Evolutionary conservation across 1,140 invertebrate genomes (phyloP).

Genomic region (Epicauta chinensis): DNA sequence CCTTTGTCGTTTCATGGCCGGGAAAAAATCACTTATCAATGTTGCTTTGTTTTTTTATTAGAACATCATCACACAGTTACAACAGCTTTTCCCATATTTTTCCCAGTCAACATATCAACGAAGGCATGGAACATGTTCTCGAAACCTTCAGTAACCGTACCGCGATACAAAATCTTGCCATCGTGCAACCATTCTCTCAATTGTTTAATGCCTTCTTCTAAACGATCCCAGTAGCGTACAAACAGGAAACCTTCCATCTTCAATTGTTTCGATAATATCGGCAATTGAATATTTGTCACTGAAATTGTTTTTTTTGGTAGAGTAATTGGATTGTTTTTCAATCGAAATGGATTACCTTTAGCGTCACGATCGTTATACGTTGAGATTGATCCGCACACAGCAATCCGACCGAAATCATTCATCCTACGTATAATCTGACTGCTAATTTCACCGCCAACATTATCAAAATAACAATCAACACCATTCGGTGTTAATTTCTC

Average conservation of each 20-base stretch:
- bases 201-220: slow-evolving; percentile 48
- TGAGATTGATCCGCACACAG: slow-evolving; percentile 57
- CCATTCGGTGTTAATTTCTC: slow-evolving; percentile 56
- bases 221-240: slow-evolving; percentile 44
- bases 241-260: slow-evolving; percentile 49
- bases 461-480: slow-evolving; percentile 68
- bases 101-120: slow-evolving; percentile 52
- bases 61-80: slow-evolving; percentile 37
- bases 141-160: slow-evolving; percentile 57
- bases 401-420: slow-evolving; percentile 52
- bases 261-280: neutral
- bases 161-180: slow-evolving; percentile 55
- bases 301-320: neutral
- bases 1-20: too few species aligned
- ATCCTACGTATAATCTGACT: slow-evolving; percentile 52
- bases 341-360: neutral
- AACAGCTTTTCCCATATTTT: slow-evolving; percentile 58
- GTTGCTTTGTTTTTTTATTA: too few species aligned
- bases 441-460: slow-evolving; percentile 59
- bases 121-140: slow-evolving; percentile 60
- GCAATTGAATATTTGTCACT: neutral
- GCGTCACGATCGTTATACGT: slow-evolving; percentile 44
- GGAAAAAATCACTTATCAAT: too few species aligned
- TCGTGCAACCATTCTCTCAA: slow-evolving; percentile 50
- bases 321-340: too few species aligned